Percentiles rank a stretch among this genome's conserved stretches.
phyloP scores from a whole-genome alignment of 2,888 invertebrate genomes.

The Mycalesis mineus region DNA sequence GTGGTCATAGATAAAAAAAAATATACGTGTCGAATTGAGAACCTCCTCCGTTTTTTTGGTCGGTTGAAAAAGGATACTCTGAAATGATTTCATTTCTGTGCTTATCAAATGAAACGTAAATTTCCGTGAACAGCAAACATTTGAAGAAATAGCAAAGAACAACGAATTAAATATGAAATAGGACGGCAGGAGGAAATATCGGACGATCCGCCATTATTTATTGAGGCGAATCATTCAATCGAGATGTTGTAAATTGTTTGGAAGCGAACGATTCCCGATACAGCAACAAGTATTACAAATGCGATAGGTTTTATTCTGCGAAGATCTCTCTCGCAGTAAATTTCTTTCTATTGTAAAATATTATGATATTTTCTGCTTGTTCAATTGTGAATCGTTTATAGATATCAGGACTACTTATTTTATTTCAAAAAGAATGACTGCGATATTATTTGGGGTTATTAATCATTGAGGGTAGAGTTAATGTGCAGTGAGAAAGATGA shows the following conservation, averaged over 20 bases:
- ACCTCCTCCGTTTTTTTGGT: too few relatives aligned
- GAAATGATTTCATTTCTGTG: not conserved
- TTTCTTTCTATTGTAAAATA: not conserved
- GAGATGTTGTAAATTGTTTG: constrained; percentile 25
- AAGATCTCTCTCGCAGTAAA: constrained; percentile 1
- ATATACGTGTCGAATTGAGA: too few relatives aligned
- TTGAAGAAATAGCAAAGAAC: constrained; percentile 11
- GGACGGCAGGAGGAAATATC: constrained; percentile 9
- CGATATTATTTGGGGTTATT: too few relatives aligned
- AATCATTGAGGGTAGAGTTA: too few relatives aligned
- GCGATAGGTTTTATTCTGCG: constrained; percentile 7
- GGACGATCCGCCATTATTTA: constrained; percentile 18
- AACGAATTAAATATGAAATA: constrained; percentile 16
- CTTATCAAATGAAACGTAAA: constrained; percentile 5
- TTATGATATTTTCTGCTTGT: not conserved
- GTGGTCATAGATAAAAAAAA: too few relatives aligned
- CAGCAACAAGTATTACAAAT: constrained; percentile 19
- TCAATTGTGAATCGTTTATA: not conserved
- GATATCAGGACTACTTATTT: too few relatives aligned
- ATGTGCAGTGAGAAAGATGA: too few relatives aligned
- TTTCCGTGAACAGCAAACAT: constrained; percentile 5
- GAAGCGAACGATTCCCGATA: constrained; percentile 15
- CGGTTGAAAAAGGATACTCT: too few relatives aligned
- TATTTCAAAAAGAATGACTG: too few relatives aligned
- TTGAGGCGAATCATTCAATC: constrained; percentile 21